phyloP scores from a whole-genome alignment of 2,888 invertebrate species.

The Malthinus seriepunctatus region DNA sequence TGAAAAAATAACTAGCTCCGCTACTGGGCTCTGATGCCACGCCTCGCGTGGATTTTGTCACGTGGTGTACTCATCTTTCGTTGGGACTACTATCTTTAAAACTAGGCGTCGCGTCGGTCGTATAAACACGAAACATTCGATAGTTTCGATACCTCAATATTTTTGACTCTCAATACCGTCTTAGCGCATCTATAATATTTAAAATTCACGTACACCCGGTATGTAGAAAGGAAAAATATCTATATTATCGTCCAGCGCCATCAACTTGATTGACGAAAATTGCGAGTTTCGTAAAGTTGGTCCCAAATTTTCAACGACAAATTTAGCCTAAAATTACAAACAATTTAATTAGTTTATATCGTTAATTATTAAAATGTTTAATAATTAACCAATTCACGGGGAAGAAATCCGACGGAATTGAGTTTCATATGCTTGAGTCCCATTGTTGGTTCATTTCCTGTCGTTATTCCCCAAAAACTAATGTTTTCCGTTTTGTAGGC shows the following conservation, averaged over 20 bases:
- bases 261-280: slow-evolving; percentile 66
- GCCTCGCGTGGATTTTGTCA: no score
- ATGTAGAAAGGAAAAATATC: slow-evolving; percentile 68
- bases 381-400: no score
- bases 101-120: no score
- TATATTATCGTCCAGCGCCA: slow-evolving; percentile 79
- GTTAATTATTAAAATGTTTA: no score
- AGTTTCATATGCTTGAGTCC: slow-evolving; percentile 56
- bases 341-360: neutral
- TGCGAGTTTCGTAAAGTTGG: slow-evolving; percentile 66
- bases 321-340: slow-evolving; percentile 60
- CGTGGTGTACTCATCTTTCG: no score
- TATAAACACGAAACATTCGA: no score
- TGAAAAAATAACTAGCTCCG: no score
- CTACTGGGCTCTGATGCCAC: no score
- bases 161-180: neutral
- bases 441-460: slow-evolving; percentile 87
- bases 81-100: no score
- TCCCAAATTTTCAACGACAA: slow-evolving; percentile 74
- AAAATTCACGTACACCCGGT: slow-evolving; percentile 56
- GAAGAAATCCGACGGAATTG: slow-evolving; percentile 79
- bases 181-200: neutral
- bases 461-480: slow-evolving; percentile 81
- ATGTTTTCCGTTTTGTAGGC: slow-evolving; percentile 70
- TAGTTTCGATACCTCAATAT: no score